Evolutionary conservation across 2,797 vertebrate genomes (phyloP).

Genomic region (Antrozous pallidus): DNA sequence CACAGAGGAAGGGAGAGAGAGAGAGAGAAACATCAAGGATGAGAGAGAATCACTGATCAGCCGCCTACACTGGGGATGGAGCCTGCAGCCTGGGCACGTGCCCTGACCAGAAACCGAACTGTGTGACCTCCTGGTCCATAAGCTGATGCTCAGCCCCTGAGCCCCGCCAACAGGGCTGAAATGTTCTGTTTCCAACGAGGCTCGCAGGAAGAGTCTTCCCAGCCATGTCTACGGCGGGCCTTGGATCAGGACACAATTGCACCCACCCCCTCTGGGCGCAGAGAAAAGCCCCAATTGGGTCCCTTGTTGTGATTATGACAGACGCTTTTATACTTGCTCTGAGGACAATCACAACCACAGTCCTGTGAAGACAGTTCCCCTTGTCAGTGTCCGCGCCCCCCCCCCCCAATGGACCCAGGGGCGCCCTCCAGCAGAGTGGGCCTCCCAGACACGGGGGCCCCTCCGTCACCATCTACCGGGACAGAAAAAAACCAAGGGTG

Average conservation of each 20-base stretch:
- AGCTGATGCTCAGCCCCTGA: no score
- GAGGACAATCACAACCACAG: not conserved
- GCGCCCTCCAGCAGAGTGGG: fast-evolving
- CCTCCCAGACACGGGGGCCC: fast-evolving
- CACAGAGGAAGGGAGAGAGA: no score
- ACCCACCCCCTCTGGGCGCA: not conserved
- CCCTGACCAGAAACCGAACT: no score
- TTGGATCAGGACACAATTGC: fast-evolving
- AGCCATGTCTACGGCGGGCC: fast-evolving
- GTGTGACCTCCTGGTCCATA: no score
- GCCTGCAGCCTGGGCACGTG: no score
- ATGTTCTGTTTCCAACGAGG: not conserved
- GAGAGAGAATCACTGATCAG: no score
- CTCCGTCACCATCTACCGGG: fast-evolving
- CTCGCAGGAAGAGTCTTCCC: not conserved
- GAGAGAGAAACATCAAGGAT: no score
- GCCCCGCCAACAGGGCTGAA: not conserved
- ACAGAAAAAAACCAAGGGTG: fast-evolving
- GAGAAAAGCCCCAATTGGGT: not conserved
- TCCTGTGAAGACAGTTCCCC: not conserved
- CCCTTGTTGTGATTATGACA: not conserved
- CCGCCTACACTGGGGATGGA: no score
- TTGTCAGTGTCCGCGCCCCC: fast-evolving
- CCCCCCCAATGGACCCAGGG: fast-evolving
- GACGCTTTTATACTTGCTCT: not conserved